Evolutionary conservation across 2,113 vertebrate genomes (phyloP).

Genomic region (Podarcis raffonei): DNA sequence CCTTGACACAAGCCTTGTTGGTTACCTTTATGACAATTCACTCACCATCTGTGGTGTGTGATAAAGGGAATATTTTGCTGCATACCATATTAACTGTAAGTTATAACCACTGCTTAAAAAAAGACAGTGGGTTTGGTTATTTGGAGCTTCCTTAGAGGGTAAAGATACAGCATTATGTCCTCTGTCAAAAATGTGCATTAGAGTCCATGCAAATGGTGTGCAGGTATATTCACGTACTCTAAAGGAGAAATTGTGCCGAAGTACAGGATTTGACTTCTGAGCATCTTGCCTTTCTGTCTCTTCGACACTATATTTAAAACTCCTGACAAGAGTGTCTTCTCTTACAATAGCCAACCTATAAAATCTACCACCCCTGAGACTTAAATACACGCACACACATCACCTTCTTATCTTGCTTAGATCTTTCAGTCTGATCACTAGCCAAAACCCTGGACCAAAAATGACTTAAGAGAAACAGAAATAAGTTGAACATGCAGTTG

Average conservation of each 20-base stretch:
- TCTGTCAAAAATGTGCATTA: background rate
- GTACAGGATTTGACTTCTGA: background rate
- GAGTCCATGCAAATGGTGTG: background rate
- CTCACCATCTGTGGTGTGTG: background rate
- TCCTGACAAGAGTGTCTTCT: background rate
- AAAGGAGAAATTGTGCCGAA: background rate
- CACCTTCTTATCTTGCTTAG: slow-evolving; percentile 29
- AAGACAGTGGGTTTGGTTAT: background rate
- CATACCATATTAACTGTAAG: background rate
- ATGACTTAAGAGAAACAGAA: slow-evolving; percentile 43
- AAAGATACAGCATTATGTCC: background rate
- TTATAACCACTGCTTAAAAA: background rate
- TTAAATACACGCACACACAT: background rate
- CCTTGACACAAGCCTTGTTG: background rate
- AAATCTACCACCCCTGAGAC: slow-evolving; percentile 23
- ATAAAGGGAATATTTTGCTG: background rate
- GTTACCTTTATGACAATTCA: background rate
- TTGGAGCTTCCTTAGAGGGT: background rate
- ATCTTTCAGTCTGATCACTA: slow-evolving; percentile 38
- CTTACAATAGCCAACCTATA: slow-evolving; percentile 15
- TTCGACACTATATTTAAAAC: background rate
- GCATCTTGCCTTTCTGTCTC: background rate
- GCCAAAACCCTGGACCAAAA: background rate
- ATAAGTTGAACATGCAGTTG: slow-evolving; percentile 40
- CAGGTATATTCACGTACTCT: background rate